These are phyloP conservation scores for Tachypleus tridentatus DNA, from an alignment of 1,140 invertebrate genomes.

Conservation along the genomic window DNA sequence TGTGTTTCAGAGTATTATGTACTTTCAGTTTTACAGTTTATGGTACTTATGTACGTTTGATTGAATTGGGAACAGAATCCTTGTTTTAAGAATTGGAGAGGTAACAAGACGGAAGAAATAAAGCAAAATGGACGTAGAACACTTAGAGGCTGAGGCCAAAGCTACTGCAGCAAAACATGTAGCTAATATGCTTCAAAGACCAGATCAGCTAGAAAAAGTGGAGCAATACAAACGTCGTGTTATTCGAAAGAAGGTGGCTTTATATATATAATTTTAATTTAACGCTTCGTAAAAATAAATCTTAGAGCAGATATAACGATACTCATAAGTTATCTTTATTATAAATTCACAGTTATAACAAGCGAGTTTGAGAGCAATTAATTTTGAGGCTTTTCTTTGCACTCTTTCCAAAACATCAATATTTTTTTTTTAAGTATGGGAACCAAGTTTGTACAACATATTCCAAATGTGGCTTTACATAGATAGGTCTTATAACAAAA, in stretches of 20 bases:
- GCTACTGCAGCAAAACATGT: constrained; percentile 76
- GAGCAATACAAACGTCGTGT: constrained; percentile 66
- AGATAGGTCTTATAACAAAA: too few relatives aligned
- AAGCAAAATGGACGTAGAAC: too few relatives aligned
- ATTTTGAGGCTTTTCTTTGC: background rate
- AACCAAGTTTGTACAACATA: background rate
- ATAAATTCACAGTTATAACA: background rate
- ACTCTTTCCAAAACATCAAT: background rate
- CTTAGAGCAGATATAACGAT: background rate
- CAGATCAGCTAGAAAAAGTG: constrained; percentile 86
- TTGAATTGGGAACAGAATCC: too few relatives aligned
- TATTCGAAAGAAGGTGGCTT: constrained; percentile 40
- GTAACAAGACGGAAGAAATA: too few relatives aligned
- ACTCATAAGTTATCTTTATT: background rate
- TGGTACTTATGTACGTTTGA: too few relatives aligned
- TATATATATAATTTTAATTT: background rate
- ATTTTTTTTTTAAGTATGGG: background rate
- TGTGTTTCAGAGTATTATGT: too few relatives aligned
- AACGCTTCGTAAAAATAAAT: background rate
- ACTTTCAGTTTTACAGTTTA: too few relatives aligned
- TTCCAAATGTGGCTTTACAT: too few relatives aligned
- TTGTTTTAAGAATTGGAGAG: too few relatives aligned
- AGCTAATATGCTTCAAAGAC: constrained; percentile 82
- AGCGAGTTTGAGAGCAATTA: background rate
- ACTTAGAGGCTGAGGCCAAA: constrained; percentile 63